These are phyloP conservation scores for Discoglossus pictus DNA, from an alignment of 2,797 vertebrate species.

Conservation along the genomic window DNA sequence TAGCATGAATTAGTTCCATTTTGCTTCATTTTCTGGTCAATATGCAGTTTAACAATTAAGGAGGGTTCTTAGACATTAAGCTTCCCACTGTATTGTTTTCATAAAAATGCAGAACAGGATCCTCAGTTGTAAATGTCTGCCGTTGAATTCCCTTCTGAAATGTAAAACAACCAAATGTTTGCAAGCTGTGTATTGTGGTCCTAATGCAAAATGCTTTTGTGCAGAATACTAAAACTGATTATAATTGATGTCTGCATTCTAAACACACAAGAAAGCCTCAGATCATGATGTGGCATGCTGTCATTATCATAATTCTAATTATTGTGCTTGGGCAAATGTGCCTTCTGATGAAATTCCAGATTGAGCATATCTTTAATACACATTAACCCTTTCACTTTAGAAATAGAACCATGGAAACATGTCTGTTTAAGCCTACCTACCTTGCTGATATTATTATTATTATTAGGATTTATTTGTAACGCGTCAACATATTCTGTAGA, in stretches of 20 bases:
- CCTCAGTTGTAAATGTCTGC: conserved; percentile 24
- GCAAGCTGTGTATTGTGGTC: conserved; percentile 36
- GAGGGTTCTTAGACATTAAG: conserved; percentile 13
- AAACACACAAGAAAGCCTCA: conserved; percentile 18
- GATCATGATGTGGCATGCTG: conserved; percentile 25
- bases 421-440: no score
- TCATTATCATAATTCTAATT: conserved; percentile 45
- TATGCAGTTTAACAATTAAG: conserved; percentile 1
- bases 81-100: conserved; percentile 13
- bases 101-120: conserved; percentile 32
- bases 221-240: conserved; percentile 40
- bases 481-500: no score
- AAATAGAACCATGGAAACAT: no score
- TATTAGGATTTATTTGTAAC: no score
- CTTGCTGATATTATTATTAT: no score
- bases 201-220: conserved; percentile 30
- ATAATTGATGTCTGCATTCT: conserved; percentile 38
- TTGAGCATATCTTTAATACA: neutral
- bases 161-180: conserved; percentile 40
- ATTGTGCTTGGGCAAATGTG: conserved; percentile 11
- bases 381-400: neutral
- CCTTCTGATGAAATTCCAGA: neutral
- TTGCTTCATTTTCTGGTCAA: neutral
- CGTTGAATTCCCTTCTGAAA: conserved; percentile 43
- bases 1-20: no score